These are phyloP conservation scores for Miichthys miiuy DNA, from an alignment of 2,797 vertebrate genomes.

Conservation along the genomic window DNA sequence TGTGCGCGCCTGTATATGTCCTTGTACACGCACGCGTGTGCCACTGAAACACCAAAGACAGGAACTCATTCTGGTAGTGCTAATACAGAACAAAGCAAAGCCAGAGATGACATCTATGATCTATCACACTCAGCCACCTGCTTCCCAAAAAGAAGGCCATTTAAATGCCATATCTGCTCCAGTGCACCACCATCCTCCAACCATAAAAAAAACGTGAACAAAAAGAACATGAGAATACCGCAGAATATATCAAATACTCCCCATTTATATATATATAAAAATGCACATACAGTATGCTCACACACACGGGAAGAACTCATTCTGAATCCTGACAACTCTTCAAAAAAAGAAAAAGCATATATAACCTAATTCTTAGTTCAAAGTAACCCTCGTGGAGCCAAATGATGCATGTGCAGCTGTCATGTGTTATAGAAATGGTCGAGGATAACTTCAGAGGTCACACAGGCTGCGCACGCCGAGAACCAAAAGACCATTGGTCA, in stretches of 20 bases:
- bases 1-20: not conserved
- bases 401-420: constrained; percentile 68
- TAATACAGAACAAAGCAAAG: constrained; percentile 74
- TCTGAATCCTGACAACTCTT: constrained; percentile 31
- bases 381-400: constrained; percentile 44
- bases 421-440: constrained; percentile 50
- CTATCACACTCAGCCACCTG: constrained; percentile 84
- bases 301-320: constrained; percentile 12
- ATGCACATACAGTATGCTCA: not conserved
- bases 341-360: constrained; percentile 12
- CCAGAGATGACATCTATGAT: constrained; percentile 79
- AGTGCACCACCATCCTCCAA: constrained; percentile 46
- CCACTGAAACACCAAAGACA: constrained; percentile 44
- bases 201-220: constrained; percentile 36
- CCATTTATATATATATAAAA: constrained; percentile 9
- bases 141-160: constrained; percentile 79
- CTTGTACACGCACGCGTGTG: constrained; percentile 16
- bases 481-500: constrained; percentile 62
- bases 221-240: constrained; percentile 20
- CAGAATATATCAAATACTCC: constrained; percentile 22
- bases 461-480: constrained; percentile 40
- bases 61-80: constrained; percentile 59
- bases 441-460: constrained; percentile 67
- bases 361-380: constrained; percentile 46
- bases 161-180: constrained; percentile 83